These are phyloP conservation scores for Platichthys stellatus DNA, from an alignment of 2,113 vertebrate genomes.

Conservation along the genomic window DNA sequence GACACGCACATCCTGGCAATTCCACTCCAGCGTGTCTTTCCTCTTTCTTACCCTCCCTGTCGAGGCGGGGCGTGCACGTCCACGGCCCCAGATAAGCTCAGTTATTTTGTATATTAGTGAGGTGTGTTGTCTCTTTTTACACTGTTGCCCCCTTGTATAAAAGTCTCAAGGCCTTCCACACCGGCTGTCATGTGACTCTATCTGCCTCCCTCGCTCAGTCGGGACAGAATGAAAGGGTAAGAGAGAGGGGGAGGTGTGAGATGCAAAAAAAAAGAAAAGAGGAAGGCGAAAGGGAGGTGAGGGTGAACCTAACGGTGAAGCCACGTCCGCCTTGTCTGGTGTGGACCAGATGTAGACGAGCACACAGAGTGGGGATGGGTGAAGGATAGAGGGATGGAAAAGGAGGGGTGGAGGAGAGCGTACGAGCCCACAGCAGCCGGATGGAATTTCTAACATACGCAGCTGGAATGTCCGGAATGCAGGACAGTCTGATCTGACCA, in stretches of 20 bases:
- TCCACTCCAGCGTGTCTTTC: conserved; percentile 22
- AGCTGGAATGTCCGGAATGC: conserved; percentile 91
- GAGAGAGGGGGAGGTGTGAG: neutral
- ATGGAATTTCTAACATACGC: conserved; percentile 94
- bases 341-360: conserved; percentile 56
- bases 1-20: conserved; percentile 41
- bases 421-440: conserved; percentile 82
- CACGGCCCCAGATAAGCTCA: conserved; percentile 18
- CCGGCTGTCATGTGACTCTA: conserved; percentile 49
- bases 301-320: conserved; percentile 33
- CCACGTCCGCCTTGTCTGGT: conserved; percentile 25
- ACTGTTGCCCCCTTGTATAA: conserved; percentile 38
- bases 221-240: conserved; percentile 18
- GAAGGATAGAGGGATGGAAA: conserved; percentile 65
- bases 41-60: conserved; percentile 34
- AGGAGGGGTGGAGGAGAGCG: conserved; percentile 56
- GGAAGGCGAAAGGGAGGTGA: conserved; percentile 16
- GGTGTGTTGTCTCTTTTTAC: conserved; percentile 57
- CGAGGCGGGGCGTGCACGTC: too few relatives aligned
- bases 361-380: conserved; percentile 35
- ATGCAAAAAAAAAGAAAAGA: neutral
- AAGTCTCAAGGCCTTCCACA: conserved; percentile 68
- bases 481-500: conserved; percentile 82
- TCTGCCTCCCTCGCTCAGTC: conserved; percentile 37
- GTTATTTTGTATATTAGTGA: conserved; percentile 46